Evolutionary conservation across 1,140 invertebrate species (phyloP).

Genomic region (Apocrypta bakeri): DNA sequence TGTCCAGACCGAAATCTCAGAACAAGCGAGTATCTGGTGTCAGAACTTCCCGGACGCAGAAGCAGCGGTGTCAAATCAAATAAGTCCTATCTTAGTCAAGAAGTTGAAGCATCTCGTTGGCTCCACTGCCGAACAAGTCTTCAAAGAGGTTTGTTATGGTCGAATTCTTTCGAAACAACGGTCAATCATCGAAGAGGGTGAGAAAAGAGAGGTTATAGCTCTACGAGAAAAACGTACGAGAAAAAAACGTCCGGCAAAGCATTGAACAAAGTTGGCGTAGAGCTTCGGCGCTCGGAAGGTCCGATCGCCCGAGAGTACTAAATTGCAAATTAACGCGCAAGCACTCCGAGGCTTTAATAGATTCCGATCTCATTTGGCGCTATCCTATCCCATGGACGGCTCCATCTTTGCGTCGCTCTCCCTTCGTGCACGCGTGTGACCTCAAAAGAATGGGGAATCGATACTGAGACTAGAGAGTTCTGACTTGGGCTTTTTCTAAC

Average conservation of each 20-base stretch:
- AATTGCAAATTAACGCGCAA: constrained; percentile 15
- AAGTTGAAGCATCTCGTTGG: not conserved
- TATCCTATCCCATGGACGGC: too few species aligned
- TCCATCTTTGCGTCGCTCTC: too few species aligned
- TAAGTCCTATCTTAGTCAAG: too few species aligned
- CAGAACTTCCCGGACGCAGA: constrained; percentile 66
- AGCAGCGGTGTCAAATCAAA: too few species aligned
- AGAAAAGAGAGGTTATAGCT: too few species aligned
- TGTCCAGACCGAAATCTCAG: constrained; percentile 80
- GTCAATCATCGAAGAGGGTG: too few species aligned
- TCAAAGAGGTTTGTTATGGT: not conserved
- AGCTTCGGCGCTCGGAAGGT: too few species aligned
- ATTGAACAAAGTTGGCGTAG: too few species aligned
- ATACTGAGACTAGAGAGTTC: constrained; percentile 53
- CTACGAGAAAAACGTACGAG: too few species aligned
- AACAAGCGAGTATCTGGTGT: constrained; percentile 80
- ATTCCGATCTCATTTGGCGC: not conserved
- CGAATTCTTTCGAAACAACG: not conserved
- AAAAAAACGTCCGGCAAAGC: too few species aligned
- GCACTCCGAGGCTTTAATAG: not conserved
- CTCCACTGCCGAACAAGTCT: not conserved
- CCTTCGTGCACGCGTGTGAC: too few species aligned
- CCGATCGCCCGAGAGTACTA: constrained; percentile 7
- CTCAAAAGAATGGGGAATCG: not conserved
- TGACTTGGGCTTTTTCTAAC: constrained; percentile 8